Evolutionary conservation across 2,888 invertebrate species (phyloP).

Genomic region (Shargacucullia verbasci): DNA sequence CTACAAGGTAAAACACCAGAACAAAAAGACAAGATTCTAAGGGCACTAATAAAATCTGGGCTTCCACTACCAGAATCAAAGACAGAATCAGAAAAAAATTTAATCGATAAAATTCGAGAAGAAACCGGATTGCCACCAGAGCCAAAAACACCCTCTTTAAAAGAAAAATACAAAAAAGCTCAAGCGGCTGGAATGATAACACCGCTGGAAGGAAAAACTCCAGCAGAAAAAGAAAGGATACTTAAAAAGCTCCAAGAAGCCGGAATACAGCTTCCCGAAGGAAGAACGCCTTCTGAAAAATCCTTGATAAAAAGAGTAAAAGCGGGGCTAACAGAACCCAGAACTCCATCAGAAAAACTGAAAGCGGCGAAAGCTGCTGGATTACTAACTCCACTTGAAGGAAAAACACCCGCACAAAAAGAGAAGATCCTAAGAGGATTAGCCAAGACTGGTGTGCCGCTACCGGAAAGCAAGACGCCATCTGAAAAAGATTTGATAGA

Average conservation of each 20-base stretch:
- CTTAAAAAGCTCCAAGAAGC: constrained; percentile 5
- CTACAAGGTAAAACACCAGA: constrained; percentile 3
- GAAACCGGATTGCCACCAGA: constrained; percentile 26
- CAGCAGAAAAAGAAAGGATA: constrained; percentile 23
- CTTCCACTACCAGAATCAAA: constrained; percentile 29
- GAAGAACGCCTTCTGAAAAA: constrained; percentile 27
- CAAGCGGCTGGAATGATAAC: constrained; percentile 14
- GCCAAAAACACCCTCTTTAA: constrained; percentile 19
- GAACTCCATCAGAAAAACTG: too few relatives aligned
- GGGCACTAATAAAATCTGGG: constrained; percentile 11
- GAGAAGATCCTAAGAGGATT: constrained; percentile 55
- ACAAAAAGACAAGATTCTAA: constrained; percentile 20
- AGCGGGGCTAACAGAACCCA: background rate
- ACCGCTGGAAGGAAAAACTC: constrained; percentile 28
- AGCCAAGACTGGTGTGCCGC: constrained; percentile 52
- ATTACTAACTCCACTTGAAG: constrained; percentile 5
- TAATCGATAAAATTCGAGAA: constrained; percentile 12
- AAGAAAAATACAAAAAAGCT: constrained; percentile 18
- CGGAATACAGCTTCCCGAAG: constrained; percentile 32
- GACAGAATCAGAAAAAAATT: constrained; percentile 22
- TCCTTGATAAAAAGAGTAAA: constrained; percentile 9
- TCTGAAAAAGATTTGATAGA: constrained; percentile 59
- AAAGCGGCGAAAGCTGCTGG: too few relatives aligned
- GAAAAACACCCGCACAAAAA: constrained; percentile 54
- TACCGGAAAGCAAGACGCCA: constrained; percentile 56